A percentile compares a stretch with the other conserved stretches of the same genome.
phyloP scores from a whole-genome alignment of 2,113 vertebrate genomes.

The Sialia sialis region DNA sequence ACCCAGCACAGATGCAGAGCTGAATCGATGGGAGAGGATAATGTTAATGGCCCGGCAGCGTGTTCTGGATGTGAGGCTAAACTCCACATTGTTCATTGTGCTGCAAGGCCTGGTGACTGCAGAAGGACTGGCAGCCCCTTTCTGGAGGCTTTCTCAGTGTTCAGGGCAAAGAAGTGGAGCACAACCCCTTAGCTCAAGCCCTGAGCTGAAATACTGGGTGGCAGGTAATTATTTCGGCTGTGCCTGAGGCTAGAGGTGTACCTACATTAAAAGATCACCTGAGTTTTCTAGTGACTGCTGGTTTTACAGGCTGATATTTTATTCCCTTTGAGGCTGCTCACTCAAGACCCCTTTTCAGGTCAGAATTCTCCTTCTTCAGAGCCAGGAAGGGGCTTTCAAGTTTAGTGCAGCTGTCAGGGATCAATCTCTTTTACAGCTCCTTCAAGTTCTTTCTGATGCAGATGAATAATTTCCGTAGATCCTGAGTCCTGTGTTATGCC shows the following conservation, averaged over 20 bases:
- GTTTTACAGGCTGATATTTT: slow-evolving; percentile 50
- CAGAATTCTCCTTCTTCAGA: slow-evolving; percentile 52
- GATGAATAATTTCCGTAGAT: slow-evolving; percentile 32
- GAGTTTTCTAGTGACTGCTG: slow-evolving; percentile 25
- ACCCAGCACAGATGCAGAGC: neutral
- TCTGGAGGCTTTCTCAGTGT: neutral
- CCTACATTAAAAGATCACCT: slow-evolving; percentile 56
- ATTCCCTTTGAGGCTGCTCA: slow-evolving; percentile 52
- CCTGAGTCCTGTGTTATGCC: neutral
- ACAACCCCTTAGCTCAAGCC: neutral
- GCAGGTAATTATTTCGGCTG: neutral
- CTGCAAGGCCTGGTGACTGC: neutral
- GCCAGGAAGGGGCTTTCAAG: slow-evolving; percentile 48
- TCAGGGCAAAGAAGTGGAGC: neutral
- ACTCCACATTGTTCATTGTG: accelerated
- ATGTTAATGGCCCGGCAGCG: neutral
- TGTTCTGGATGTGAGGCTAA: neutral
- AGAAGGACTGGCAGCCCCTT: neutral
- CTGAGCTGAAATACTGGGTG: neutral
- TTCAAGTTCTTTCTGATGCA: slow-evolving; percentile 59
- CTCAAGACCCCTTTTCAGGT: slow-evolving; percentile 47
- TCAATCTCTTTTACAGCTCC: slow-evolving; percentile 44
- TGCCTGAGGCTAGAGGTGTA: slow-evolving; percentile 37
- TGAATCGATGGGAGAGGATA: neutral
- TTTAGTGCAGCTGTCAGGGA: slow-evolving; percentile 32